Evolutionary conservation across 2,113 vertebrate genomes (phyloP), one percentile per base, ranked within the genome.

Genomic region (Ancistrus triradiatus): DNA sequence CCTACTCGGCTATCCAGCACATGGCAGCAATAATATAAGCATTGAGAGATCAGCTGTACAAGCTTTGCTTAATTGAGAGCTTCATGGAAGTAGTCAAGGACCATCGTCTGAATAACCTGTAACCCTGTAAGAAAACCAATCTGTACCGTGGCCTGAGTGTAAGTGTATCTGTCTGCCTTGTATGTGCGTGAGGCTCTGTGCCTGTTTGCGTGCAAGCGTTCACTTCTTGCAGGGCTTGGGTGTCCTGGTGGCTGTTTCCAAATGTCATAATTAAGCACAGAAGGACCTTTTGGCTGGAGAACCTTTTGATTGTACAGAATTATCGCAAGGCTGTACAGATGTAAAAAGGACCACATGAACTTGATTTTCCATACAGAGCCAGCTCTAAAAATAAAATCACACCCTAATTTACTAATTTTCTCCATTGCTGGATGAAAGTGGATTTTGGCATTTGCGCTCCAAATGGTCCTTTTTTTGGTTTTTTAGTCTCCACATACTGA

Each of bases 61-160:
- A 83, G 80, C 82, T 77, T 69, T 71, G 82, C 75, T 83, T 84
- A 87, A 88, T 85, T 82, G 83, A 85, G 81, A 81, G 79, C 80
- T 85, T 82, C 81, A 75, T 68, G 81, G 84, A 84, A 84, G 82
- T 83, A 84, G 83, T 83, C 76, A 81, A 73, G 75, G 82, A 67
- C 78, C 76, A 77, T 61, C 69, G 63, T 78, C 60, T 79, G 77
- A 81, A 64, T 80, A 83, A 83, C 82, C 84, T 61, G 59, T 80
- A 83, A 83, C 82, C 84, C 62, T 63, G 77, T 70, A 71, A 69
- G 73, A 79, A 81, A 81, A 65, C 27, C 48, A 68, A 72, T 75
- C 72, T 74, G 67, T 77, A 82, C 76, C 72, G 72, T 82, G 74
- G 61, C 51, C 65, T 8, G 27, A 51, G 70, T 73, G 52, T 52